These are phyloP conservation scores for Alosa alosa DNA, from an alignment of 2,113 vertebrate genomes.

Conservation along the genomic window DNA sequence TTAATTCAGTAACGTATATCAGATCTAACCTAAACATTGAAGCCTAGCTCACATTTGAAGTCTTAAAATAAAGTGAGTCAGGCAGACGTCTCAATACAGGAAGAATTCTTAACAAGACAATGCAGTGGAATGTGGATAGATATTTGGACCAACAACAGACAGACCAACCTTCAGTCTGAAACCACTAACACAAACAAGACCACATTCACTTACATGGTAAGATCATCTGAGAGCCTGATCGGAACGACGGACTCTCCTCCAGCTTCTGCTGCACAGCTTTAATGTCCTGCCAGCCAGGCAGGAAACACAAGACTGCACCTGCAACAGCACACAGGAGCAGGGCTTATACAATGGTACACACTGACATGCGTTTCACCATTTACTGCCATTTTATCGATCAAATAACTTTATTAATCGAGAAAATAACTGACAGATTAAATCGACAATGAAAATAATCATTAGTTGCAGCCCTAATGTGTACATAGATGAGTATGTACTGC, in stretches of 20 bases:
- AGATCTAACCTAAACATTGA: neutral
- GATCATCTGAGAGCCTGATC: slow-evolving; percentile 79
- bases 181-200: neutral
- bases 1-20: neutral
- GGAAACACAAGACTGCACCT: slow-evolving; percentile 96
- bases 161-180: neutral
- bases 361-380: no score
- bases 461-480: neutral
- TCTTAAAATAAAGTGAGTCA: neutral
- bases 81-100: neutral
- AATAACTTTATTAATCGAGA: no score
- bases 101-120: no score
- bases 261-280: slow-evolving; percentile 86
- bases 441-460: no score
- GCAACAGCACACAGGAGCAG: slow-evolving; percentile 11
- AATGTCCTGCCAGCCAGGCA: slow-evolving; percentile 97
- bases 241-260: slow-evolving; percentile 67
- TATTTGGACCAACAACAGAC: no score
- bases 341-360: neutral
- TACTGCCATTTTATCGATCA: no score
- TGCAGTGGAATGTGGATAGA: no score
- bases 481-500: neutral
- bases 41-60: neutral
- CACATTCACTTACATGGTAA: slow-evolving; percentile 78
- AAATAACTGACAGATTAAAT: no score